Percentiles rank a stretch among this genome's conserved stretches.
Evolutionary conservation across 2,888 invertebrate species (phyloP).

Genomic region (Ennomos fuscantarius): DNA sequence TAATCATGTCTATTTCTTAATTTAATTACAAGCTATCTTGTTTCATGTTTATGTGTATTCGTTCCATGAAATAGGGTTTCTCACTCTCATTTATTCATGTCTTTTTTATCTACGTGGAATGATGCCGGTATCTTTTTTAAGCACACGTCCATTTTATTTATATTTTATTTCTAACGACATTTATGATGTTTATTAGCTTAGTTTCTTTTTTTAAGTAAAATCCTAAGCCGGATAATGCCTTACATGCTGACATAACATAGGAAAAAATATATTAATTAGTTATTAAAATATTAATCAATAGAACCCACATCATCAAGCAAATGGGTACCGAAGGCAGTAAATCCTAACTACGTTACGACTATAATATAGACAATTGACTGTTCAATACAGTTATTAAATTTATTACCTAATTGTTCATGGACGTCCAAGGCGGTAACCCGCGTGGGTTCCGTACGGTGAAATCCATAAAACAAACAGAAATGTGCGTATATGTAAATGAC

Average conservation of each 20-base stretch:
- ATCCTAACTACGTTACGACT: too few species aligned
- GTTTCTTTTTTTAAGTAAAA: constrained; percentile 1
- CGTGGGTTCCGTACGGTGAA: constrained; percentile 58
- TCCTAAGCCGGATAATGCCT: background rate
- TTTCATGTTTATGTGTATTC: constrained; percentile 19
- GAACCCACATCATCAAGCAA: too few species aligned
- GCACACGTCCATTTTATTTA: too few species aligned
- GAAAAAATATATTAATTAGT: too few species aligned
- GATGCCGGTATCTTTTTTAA: too few species aligned
- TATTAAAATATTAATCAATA: too few species aligned
- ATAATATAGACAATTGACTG: too few species aligned
- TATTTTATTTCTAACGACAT: too few species aligned
- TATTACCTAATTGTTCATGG: constrained; percentile 17
- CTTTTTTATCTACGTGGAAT: constrained; percentile 2
- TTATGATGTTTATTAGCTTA: too few species aligned
- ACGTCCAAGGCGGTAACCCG: constrained; percentile 1
- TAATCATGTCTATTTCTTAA: constrained; percentile 23
- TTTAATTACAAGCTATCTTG: constrained; percentile 26
- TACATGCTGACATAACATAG: too few species aligned
- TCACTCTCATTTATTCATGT: constrained; percentile 16
- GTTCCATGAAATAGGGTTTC: constrained; percentile 14
- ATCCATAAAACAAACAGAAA: constrained; percentile 77
- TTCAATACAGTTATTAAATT: background rate
- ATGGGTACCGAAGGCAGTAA: too few species aligned
- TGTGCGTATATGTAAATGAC: constrained; percentile 75